Percentiles rank a stretch among this genome's conserved stretches.
phyloP scores from a whole-genome alignment of 2,888 invertebrate genomes.

The Hirtodrosophila cameraria region DNA sequence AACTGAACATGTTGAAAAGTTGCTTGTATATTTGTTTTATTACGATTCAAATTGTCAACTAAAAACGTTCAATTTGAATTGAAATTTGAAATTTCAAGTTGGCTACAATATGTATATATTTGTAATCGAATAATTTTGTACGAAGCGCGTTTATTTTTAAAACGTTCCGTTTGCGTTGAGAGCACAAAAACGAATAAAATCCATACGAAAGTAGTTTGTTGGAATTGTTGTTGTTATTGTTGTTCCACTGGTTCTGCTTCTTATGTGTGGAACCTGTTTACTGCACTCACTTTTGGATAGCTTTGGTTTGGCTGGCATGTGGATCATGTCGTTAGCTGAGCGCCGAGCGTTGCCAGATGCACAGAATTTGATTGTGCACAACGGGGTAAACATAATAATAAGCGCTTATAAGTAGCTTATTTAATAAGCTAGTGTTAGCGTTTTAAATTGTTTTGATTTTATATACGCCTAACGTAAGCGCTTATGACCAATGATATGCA shows the following conservation, averaged over 20 bases:
- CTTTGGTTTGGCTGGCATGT: constrained; percentile 18
- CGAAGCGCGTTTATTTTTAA: constrained; percentile 68
- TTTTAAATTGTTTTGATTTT: too few species aligned
- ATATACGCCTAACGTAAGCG: too few species aligned
- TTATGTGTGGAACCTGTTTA: constrained; percentile 39
- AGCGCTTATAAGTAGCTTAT: too few species aligned
- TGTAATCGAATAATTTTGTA: constrained; percentile 36
- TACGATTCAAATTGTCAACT: constrained; percentile 1
- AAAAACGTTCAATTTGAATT: constrained; percentile 28
- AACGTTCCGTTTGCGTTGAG: constrained; percentile 73
- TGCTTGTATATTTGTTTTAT: constrained; percentile 23
- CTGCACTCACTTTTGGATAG: constrained; percentile 41
- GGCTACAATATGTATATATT: constrained; percentile 28
- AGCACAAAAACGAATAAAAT: constrained; percentile 76
- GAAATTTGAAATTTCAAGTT: constrained; percentile 26
- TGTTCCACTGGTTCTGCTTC: constrained; percentile 33
- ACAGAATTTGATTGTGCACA: not conserved
- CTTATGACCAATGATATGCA: too few species aligned
- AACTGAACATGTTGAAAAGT: constrained; percentile 82
- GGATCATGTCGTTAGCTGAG: constrained; percentile 7
- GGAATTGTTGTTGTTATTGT: constrained; percentile 38
- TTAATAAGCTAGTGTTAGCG: too few species aligned
- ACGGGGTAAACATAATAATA: too few species aligned
- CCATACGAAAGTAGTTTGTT: constrained; percentile 56
- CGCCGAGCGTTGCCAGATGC: constrained; percentile 23